These are phyloP conservation scores for Manis pentadactyla DNA, from an alignment of 2,797 vertebrate genomes.

Conservation along the genomic window DNA sequence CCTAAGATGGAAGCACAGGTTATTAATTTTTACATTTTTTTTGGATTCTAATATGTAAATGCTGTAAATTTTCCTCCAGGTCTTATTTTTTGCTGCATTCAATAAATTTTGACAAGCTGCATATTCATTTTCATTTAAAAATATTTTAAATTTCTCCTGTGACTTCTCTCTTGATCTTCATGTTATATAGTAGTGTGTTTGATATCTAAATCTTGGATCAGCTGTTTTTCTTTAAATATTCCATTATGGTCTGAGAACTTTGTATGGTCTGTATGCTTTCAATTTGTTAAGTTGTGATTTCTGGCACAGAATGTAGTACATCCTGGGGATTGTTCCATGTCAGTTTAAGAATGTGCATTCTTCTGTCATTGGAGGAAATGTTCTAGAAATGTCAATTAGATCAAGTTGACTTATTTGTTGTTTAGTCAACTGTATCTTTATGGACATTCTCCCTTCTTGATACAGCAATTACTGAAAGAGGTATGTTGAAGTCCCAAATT, in stretches of 20 bases:
- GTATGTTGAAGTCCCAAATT: neutral
- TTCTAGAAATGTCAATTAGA: constrained; percentile 40
- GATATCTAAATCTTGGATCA: neutral
- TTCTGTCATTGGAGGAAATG: neutral
- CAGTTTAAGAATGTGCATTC: neutral
- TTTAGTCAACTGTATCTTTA: neutral
- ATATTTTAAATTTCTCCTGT: neutral
- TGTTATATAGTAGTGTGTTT: neutral
- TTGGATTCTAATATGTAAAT: neutral
- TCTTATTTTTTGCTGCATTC: neutral
- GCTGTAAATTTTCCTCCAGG: neutral
- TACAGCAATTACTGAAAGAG: neutral
- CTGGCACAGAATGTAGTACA: neutral
- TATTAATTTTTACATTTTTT: neutral
- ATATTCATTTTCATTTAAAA: neutral
- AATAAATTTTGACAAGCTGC: neutral
- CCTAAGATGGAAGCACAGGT: neutral
- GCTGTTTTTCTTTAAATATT: neutral
- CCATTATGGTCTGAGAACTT: neutral
- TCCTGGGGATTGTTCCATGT: neutral
- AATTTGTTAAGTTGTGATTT: neutral
- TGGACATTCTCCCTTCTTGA: neutral
- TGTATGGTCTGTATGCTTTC: neutral
- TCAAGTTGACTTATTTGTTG: neutral
- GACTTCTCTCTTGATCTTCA: neutral